Evolutionary conservation across 2,113 vertebrate genomes (phyloP).

Genomic region (Phalacrocorax pelagicus): DNA sequence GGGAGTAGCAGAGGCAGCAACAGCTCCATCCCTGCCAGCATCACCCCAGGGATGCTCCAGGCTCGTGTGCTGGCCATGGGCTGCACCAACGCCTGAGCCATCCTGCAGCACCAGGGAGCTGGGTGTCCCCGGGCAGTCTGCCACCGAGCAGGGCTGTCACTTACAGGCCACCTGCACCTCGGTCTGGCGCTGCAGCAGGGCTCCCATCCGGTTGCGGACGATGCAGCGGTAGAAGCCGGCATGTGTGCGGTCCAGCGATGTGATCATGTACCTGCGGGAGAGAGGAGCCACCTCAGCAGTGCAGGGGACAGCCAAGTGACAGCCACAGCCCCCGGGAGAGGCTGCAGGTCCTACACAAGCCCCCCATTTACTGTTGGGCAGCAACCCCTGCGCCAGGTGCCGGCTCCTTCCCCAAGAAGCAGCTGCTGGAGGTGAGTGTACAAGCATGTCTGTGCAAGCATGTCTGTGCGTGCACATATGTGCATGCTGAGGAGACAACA

Average conservation of each 20-base stretch:
- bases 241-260: conserved; percentile 91
- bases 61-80: accelerated
- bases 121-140: accelerated
- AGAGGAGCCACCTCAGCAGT: background rate
- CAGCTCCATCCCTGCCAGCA: background rate
- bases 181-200: conserved; percentile 91
- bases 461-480: accelerated
- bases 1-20: background rate
- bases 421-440: accelerated
- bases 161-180: conserved; percentile 98
- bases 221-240: conserved; percentile 96
- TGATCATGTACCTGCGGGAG: conserved; percentile 89
- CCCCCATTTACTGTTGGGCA: background rate
- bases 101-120: accelerated
- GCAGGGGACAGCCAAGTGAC: background rate
- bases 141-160: conserved; percentile 38
- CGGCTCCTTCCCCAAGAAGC: background rate
- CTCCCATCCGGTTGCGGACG: conserved; percentile 93
- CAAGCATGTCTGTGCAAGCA: accelerated
- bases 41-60: background rate
- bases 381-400: background rate
- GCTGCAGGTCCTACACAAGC: background rate
- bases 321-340: accelerated
- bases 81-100: accelerated
- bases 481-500: background rate